Percentiles rank a stretch among this genome's conserved stretches.
Conservation (phyloP, 2,888 invertebrate genomes). For the Aleiodes testaceus region DNA sequence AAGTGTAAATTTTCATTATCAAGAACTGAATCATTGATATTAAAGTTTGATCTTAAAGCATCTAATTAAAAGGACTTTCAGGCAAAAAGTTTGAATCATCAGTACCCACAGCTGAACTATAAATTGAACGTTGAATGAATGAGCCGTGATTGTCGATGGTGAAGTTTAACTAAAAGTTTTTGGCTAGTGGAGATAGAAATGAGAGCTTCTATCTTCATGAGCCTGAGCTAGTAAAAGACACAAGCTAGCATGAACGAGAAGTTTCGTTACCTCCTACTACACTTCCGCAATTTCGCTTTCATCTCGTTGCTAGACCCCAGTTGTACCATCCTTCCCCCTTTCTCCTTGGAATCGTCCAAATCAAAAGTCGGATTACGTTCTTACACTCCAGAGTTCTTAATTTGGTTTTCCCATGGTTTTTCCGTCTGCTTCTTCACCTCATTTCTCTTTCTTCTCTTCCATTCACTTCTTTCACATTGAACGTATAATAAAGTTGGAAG, state of each 20-base stretch:
- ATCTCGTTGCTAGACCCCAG: conserved; percentile 14
- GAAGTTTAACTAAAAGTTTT: conserved; percentile 35
- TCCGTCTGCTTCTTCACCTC: conserved; percentile 28
- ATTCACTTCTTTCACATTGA: not conserved
- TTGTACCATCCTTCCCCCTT: not conserved
- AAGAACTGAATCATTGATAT: no score
- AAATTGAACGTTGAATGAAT: conserved; percentile 52
- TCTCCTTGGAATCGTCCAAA: conserved; percentile 23
- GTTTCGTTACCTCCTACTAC: conserved; percentile 45
- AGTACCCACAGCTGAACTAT: conserved; percentile 18
- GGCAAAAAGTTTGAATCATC: conserved; percentile 34
- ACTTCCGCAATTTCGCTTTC: conserved; percentile 41
- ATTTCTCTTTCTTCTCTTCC: not conserved
- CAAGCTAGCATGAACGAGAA: conserved; percentile 39
- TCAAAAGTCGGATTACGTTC: conserved; percentile 39
- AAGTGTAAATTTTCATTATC: no score
- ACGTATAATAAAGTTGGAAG: not conserved
- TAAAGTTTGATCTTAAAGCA: not conserved
- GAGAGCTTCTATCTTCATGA: not conserved
- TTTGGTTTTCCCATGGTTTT: conserved; percentile 46
- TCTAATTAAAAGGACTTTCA: conserved; percentile 1
- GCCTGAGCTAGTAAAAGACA: not conserved
- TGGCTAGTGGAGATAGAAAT: not conserved
- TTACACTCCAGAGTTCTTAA: conserved; percentile 29
- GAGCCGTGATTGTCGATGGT: conserved; percentile 55